Evolutionary conservation across 1,140 invertebrate species (phyloP), one percentile per base, ranked within the genome.

Genomic region (Galendromus occidentalis): DNA sequence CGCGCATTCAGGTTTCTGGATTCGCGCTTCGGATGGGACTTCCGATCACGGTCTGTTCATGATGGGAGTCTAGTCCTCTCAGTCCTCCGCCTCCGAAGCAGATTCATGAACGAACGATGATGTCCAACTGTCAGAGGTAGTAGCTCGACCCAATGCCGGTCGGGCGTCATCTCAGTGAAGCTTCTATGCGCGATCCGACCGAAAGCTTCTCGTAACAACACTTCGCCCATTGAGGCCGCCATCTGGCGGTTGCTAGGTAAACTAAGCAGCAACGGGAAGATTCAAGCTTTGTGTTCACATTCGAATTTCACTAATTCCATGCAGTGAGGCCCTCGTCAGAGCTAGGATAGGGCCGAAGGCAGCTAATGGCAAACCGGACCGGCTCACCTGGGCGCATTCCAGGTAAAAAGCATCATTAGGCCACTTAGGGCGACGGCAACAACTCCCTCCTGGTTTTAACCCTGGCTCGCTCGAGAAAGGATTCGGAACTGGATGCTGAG

Each of bases 191-290:
- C 33, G 33, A 9, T 39, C 33, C 9, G 9, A 6, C 33, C 4
- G 4, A 6, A 39, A 39, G 4, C 33, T 39, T 39, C 33, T 39
- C 33, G 9, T 39, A 9, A 39, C 33, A 39, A 39, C 33, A 39
- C 33, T 39, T 39, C 33, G 33, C 33, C 33, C 33, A 39, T 4
- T 6, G 4, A 39, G 33, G 33, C 33, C 20, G 51, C 51, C 51
- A 59, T 59, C 51, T 59, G 51, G 25, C 51, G 51, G 51, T 59
- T 59, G 51, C 51, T 59, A 33, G 51, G 25, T 9, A 25, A 59
- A 59, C 25, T 33, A 59, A 59, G 33, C 33, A 29, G 22, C 51
- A 18, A 59, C 51, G 14, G 51, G 51, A 59, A 59, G 51, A 59
- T 59, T 59, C 33, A 59, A 59, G 51, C 51, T 59, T 25, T 59